Base-by-base conservation (phyloP, 2,113 vertebrate species). In the Chaetodon trifascialis region DNA sequence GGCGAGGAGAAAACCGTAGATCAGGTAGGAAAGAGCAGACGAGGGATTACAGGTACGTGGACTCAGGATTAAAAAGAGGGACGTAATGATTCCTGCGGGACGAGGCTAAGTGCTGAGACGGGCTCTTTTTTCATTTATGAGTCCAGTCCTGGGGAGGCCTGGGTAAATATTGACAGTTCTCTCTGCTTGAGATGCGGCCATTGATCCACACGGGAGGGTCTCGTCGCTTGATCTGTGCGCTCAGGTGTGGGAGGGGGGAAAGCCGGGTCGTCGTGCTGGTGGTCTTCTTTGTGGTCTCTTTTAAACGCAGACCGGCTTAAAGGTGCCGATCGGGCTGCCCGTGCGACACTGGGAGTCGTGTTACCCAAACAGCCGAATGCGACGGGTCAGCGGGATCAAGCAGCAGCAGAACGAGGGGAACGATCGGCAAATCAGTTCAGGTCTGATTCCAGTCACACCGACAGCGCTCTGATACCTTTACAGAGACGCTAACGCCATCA, bases 121-220 rank as follows among this genome's bases (percentile, higher is more conserved):
- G 92, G 77, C 87, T 85, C 83, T 92, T 94, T 92, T 82, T 81
- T 80, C 84, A 83, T 94, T 94, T 91, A 93, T 94, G 91, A 92
- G 91, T 92, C 87, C 82, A 49, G 83, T 92, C 81, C 78, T 89
- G 90, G 86, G 90, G 95, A 92, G 91, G 91, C 86, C 81, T 92
- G 89, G 94, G 93, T 94, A 94, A 95, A 93, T 94, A 96, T 95
- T 95, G 82, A 85, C 79, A 66, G 88, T 91, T 76, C 85, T 23
- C 72, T 55, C 86, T 90, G 90, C 86, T 86, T 92, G 88, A 94
- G 90, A 91, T 94, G 87, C 25, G 2, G 83, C 83, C 91, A 92
- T 81, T 88, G 52, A 89, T 93, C 93, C 89, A 68, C 76, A 90
- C 86, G 79, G 87, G 76, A 92, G 89, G 91, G 78, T 92, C 85